Conservation (phyloP, 2,888 invertebrate species). For the Drosophila kuntzei region DNA sequence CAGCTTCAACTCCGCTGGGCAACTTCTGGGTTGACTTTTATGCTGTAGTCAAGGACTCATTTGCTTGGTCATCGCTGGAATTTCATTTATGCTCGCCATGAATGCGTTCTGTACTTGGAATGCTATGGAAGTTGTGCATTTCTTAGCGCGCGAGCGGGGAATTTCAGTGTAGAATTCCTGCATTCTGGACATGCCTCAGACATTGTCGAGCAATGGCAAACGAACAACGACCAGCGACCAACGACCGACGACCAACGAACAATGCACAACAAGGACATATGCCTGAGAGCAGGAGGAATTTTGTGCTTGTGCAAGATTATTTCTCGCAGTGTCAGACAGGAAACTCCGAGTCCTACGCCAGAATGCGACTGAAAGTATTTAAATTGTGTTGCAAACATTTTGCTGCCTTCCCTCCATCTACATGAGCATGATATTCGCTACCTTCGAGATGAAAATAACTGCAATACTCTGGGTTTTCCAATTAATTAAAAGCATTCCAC, state of each 20-base stretch:
- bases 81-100: slow-evolving; percentile 77
- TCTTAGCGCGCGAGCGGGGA: slow-evolving; percentile 78
- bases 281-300: slow-evolving; percentile 45
- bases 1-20: slow-evolving; percentile 22
- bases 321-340: slow-evolving; percentile 56
- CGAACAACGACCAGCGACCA: slow-evolving; percentile 12
- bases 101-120: slow-evolving; percentile 76
- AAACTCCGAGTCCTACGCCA: slow-evolving; percentile 22
- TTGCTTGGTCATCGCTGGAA: slow-evolving; percentile 59
- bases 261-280: slow-evolving; percentile 19
- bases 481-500: slow-evolving; percentile 65
- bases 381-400: slow-evolving; percentile 75
- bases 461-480: slow-evolving; percentile 59
- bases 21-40: slow-evolving; percentile 21
- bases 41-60: slow-evolving; percentile 32
- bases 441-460: slow-evolving; percentile 57
- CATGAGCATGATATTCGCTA: slow-evolving; percentile 39
- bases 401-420: slow-evolving; percentile 27
- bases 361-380: slow-evolving; percentile 71
- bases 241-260: slow-evolving; percentile 6
- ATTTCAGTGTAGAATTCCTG: slow-evolving; percentile 78
- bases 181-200: slow-evolving; percentile 76
- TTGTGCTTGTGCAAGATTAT: slow-evolving; percentile 60
- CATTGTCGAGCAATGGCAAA: slow-evolving; percentile 61
- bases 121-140: slow-evolving; percentile 79